Percentiles rank a stretch among this genome's conserved stretches.
phyloP scores from a whole-genome alignment of 2,797 vertebrate species.

The Geotrypetes seraphini region DNA sequence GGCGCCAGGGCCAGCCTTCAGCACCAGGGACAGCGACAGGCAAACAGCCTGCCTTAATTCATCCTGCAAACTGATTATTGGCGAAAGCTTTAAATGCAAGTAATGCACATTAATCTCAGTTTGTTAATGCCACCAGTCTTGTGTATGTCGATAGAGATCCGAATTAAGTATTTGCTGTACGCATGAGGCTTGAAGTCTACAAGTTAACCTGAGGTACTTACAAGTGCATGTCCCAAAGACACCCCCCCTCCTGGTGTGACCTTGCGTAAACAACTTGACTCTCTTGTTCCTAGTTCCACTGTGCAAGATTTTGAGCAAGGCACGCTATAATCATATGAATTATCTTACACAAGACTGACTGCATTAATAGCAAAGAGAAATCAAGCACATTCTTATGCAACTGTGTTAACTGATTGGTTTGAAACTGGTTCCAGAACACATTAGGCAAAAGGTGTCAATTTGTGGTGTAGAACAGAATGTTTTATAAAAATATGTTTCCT shows the following conservation, averaged over 20 bases:
- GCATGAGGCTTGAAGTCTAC: not conserved
- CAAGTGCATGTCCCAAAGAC: not conserved
- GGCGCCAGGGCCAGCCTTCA: conserved; percentile 13
- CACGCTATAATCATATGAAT: too few species aligned
- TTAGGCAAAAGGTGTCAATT: too few species aligned
- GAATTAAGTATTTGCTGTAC: not conserved
- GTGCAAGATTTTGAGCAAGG: too few species aligned
- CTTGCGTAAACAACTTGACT: too few species aligned
- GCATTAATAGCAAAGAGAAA: too few species aligned
- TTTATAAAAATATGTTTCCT: too few species aligned
- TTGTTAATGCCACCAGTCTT: conserved; percentile 12
- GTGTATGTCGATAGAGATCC: not conserved
- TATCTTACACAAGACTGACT: too few species aligned
- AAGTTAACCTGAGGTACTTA: conserved; percentile 1
- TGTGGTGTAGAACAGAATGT: too few species aligned
- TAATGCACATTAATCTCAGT: conserved; percentile 36
- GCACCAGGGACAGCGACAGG: conserved; percentile 15
- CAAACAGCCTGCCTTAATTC: not conserved
- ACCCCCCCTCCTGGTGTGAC: not conserved
- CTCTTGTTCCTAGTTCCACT: too few species aligned
- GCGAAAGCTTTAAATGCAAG: conserved; percentile 17
- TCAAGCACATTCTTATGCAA: too few species aligned
- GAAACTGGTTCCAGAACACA: too few species aligned
- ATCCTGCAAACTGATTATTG: conserved; percentile 1
- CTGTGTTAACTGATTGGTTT: too few species aligned